Conservation (phyloP, 2,113 vertebrate species). For the Picathartes gymnocephalus region DNA sequence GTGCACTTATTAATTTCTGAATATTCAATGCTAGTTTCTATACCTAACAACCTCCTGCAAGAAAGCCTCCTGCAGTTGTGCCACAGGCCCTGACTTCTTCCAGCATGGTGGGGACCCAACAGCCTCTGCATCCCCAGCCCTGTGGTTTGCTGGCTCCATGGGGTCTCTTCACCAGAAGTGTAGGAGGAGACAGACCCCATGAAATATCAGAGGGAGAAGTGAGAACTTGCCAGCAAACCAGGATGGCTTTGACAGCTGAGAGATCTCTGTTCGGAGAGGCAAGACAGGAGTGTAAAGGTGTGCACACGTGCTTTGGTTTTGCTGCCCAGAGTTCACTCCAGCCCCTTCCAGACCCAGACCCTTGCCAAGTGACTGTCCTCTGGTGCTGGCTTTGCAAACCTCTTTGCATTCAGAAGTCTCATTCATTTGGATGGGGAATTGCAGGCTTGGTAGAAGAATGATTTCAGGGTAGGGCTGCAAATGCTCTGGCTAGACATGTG, state of each 20-base stretch:
- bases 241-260: not conserved
- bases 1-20: not conserved
- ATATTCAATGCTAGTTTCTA: not conserved
- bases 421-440: not conserved
- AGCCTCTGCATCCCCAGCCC: not conserved
- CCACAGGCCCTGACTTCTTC: not conserved
- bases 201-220: not conserved
- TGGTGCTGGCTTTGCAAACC: not conserved
- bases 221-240: not conserved
- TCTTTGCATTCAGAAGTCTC: not conserved
- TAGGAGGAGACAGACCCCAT: not conserved
- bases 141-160: not conserved
- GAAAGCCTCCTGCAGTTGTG: not conserved
- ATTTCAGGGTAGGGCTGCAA: not conserved
- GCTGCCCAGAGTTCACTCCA: not conserved
- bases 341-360: not conserved
- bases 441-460: not conserved
- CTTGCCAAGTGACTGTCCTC: not conserved
- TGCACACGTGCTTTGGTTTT: rapidly evolving
- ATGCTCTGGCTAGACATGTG: not conserved
- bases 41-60: not conserved
- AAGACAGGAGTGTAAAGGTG: not conserved
- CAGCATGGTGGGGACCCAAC: not conserved
- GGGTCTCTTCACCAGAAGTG: not conserved
- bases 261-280: not conserved